phyloP scores from a whole-genome alignment of 2,888 invertebrate species.

The Ophioninae sp. region DNA sequence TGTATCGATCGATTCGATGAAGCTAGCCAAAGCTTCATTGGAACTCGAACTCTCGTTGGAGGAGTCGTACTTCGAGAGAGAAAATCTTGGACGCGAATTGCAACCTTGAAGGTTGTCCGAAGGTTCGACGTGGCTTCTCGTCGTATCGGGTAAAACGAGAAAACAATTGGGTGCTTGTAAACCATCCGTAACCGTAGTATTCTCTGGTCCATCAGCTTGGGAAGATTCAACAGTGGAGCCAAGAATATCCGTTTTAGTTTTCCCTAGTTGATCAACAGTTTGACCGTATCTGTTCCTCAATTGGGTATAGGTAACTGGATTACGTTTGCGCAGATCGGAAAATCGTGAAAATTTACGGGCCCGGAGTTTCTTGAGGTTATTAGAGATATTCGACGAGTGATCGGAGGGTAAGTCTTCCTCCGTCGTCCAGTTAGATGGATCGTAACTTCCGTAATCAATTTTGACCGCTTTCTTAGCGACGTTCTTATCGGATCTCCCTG shows the following conservation, averaged over 20 bases:
- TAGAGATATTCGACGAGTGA: background rate
- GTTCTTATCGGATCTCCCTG: conserved; percentile 9
- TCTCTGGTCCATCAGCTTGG: conserved; percentile 26
- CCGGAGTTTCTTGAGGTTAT: conserved; percentile 32
- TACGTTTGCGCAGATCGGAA: conserved; percentile 52
- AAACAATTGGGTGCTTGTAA: conserved; percentile 53
- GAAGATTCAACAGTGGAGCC: conserved; percentile 25
- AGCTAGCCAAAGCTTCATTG: conserved; percentile 63
- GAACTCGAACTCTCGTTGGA: conserved; percentile 66
- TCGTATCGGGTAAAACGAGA: conserved; percentile 50
- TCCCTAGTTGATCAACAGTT: conserved; percentile 6
- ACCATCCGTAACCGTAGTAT: conserved; percentile 31
- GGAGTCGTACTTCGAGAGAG: conserved; percentile 64
- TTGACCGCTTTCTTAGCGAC: background rate
- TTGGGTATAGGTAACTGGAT: conserved; percentile 55
- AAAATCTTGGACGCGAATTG: conserved; percentile 52
- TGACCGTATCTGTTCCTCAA: conserved; percentile 41
- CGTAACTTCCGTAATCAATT: conserved; percentile 31
- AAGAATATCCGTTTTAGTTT: background rate
- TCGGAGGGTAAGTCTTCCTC: background rate
- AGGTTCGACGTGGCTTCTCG: conserved; percentile 12
- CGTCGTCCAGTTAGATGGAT: background rate
- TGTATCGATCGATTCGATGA: conserved; percentile 64
- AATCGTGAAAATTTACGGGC: conserved; percentile 56
- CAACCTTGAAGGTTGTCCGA: conserved; percentile 46